Base-by-base conservation (phyloP, 2,888 invertebrate genomes). In the Epiblema foenella region DNA sequence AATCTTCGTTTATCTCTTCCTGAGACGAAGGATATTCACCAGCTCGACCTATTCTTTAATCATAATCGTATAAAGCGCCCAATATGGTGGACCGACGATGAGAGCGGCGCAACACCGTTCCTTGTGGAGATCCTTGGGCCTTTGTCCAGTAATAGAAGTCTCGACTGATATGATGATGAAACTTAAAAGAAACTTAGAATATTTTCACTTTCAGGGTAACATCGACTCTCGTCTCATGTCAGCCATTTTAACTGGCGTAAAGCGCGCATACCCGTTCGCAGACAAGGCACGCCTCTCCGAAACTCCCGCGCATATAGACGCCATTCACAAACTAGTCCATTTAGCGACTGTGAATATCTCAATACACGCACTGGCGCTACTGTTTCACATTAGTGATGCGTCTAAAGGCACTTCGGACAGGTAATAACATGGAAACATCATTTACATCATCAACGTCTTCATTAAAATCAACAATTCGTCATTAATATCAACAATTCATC, bases 221-320 rank as follows among this genome's bases (percentile, higher is more conserved):
- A 95, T 97, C 3, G 96, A 97, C 82, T 95, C 95, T 9, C 95
- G 96, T 58, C 94, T 98, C 82, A 96, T 98, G 95, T 95, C 95
- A 20, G 96, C 96, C 0, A 94, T 98, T 10, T 85, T 98, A 67
- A 95, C 95, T 3, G 98, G 97, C 0, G 96, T 98, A 1, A 97
- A 97, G 81, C 94, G 97, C 63, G 97, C 97, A 0, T 97, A 96
- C 90, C 97, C 97, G 0, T 98, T 95, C 90, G 96, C 98, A 0
- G 96, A 96, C 88, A 85, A 94, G 60, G 94, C 95, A 63, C 89
- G 94, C 0, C 69, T 91, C 4, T 83, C 90, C 0, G 91, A 94
- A 42, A 84, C 97, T 0, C 82, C 91, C 0, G 92, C 94, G 29
- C 96, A 97, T 80, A 89, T 96, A 18, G 95, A 96, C 80, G 96